A percentile compares a stretch with the other conserved stretches of the same genome.
Conservation (phyloP, 1,140 invertebrate genomes). For the Drosophila tsacasi region DNA sequence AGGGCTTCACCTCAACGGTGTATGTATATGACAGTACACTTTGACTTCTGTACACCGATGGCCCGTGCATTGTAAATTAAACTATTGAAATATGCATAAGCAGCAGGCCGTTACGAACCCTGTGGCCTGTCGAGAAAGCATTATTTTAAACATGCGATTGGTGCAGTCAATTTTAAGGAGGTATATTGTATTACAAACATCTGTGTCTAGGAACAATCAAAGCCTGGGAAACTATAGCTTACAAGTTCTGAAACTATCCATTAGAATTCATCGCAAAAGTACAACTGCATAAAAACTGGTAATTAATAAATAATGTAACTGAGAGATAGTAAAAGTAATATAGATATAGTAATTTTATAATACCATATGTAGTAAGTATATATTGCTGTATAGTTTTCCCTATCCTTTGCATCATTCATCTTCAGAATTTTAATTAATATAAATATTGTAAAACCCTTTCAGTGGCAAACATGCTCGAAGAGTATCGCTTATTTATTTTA, state of each 20-base stretch:
- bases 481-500: conserved; percentile 87
- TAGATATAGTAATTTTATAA: not conserved
- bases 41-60: conserved; percentile 31
- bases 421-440: not conserved
- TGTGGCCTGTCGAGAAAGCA: conserved; percentile 12
- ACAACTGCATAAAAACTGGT: not conserved
- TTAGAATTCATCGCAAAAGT: not conserved
- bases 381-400: not conserved
- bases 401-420: too few species aligned
- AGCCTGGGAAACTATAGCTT: not conserved
- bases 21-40: conserved; percentile 29
- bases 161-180: not conserved
- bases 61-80: conserved; percentile 71
- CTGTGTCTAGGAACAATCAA: not conserved
- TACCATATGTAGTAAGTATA: not conserved
- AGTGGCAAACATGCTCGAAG: conserved; percentile 85
- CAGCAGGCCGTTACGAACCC: conserved; percentile 49
- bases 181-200: not conserved
- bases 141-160: conserved; percentile 26
- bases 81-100: conserved; percentile 70
- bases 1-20: conserved; percentile 20
- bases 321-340: too few species aligned
- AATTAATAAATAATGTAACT: too few species aligned
- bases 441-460: conserved; percentile 52
- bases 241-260: not conserved